A percentile compares a stretch with the other conserved stretches of the same genome.
phyloP scores from a whole-genome alignment of 1,140 invertebrate genomes.

The Adoxophyes honmai region DNA sequence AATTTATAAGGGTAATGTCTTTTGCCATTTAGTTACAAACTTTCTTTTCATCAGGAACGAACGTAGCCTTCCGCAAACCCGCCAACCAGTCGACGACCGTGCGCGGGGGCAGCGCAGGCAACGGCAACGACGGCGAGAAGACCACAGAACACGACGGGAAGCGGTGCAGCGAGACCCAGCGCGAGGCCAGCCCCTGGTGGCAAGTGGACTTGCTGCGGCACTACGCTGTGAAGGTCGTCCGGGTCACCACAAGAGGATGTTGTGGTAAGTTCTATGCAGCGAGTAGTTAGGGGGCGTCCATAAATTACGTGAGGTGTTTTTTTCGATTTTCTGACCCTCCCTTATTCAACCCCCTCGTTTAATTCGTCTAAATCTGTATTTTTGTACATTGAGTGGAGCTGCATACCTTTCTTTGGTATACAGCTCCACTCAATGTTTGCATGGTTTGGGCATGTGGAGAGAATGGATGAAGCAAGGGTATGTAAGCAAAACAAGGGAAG shows the following conservation, averaged over 20 bases:
- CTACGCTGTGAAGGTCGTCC: slow-evolving; percentile 89
- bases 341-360: no score
- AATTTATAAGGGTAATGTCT: not conserved
- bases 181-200: slow-evolving; percentile 94
- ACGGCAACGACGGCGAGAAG: slow-evolving; percentile 91
- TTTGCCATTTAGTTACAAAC: slow-evolving; percentile 9
- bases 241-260: slow-evolving; percentile 91
- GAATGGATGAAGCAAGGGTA: no score
- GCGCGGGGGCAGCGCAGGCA: slow-evolving; percentile 86
- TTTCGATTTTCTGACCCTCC: no score
- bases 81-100: slow-evolving; percentile 93
- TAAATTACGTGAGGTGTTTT: no score
- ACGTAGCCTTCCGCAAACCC: slow-evolving; percentile 91
- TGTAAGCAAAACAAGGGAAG: no score
- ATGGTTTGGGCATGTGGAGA: no score
- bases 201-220: slow-evolving; percentile 90
- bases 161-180: slow-evolving; percentile 92
- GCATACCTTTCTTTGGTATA: no score
- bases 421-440: no score
- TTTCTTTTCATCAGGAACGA: slow-evolving; percentile 81
- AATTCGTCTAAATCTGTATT: no score
- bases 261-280: slow-evolving; percentile 83
- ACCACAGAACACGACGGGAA: slow-evolving; percentile 91
- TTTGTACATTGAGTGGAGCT: no score
- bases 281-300: no score